Evolutionary conservation across 1,140 invertebrate genomes (phyloP).

Genomic region (Akabosia matsudoensis): DNA sequence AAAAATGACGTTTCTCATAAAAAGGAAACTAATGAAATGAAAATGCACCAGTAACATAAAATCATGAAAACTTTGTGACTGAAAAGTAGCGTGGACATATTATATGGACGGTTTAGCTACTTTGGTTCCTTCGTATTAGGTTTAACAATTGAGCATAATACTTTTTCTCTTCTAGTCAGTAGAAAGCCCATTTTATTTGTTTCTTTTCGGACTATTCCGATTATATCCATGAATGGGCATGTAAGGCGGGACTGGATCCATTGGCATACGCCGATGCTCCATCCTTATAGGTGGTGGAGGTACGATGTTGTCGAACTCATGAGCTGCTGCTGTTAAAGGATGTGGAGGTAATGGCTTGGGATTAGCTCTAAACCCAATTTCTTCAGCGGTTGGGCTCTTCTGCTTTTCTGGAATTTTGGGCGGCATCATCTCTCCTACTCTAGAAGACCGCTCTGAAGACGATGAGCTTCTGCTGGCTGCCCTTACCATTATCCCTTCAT

Average conservation of each 20-base stretch:
- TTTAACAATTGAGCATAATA: constrained; percentile 14
- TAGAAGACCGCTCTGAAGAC: constrained; percentile 8
- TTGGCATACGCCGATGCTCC: not conserved
- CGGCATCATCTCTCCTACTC: not conserved
- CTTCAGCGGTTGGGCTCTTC: constrained; percentile 31
- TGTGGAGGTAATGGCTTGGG: constrained; percentile 42
- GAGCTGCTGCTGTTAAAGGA: no score
- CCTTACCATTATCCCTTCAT: not conserved
- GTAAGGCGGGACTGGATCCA: constrained; percentile 40
- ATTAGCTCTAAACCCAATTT: constrained; percentile 38
- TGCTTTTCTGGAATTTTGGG: constrained; percentile 44
- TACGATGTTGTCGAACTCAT: not conserved
- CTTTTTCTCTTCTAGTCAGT: not conserved
- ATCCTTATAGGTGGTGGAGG: not conserved
- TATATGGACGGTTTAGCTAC: not conserved
- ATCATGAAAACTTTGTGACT: not conserved
- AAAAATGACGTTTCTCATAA: no score
- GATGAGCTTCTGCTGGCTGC: not conserved
- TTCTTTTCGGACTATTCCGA: not conserved
- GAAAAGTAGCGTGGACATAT: not conserved
- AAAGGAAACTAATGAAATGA: no score
- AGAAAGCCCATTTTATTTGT: no score
- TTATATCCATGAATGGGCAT: constrained; percentile 45
- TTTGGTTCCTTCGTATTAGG: not conserved
- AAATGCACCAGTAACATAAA: no score